These are phyloP conservation scores for Athalia rosae DNA, from an alignment of 2,888 invertebrate genomes.

Conservation along the genomic window DNA sequence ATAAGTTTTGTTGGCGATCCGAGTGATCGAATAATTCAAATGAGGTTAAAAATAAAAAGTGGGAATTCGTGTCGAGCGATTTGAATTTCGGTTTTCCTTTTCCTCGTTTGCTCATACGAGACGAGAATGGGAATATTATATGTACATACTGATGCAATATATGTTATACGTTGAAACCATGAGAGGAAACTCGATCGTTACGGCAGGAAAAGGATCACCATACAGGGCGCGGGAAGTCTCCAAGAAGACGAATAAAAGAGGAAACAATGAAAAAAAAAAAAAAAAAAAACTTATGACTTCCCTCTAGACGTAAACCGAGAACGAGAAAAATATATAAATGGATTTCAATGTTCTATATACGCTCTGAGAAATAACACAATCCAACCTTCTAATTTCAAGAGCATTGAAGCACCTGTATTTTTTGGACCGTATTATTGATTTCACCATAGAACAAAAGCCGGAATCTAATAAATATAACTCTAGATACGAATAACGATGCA, in stretches of 20 bases:
- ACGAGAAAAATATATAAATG: background rate
- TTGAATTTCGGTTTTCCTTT: constrained; percentile 1
- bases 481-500: background rate
- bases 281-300: background rate
- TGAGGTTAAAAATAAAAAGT: background rate
- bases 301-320: background rate
- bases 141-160: background rate
- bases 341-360: background rate
- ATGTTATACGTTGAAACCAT: background rate
- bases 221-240: constrained; percentile 11
- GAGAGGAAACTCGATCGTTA: constrained; percentile 30
- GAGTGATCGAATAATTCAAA: background rate
- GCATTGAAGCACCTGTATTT: background rate
- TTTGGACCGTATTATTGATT: background rate
- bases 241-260: constrained; percentile 24
- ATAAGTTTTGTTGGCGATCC: too few species aligned
- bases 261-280: background rate
- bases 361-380: background rate
- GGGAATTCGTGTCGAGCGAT: constrained; percentile 3
- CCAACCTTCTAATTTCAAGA: too few species aligned
- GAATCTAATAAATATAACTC: background rate
- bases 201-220: background rate
- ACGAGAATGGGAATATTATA: constrained; percentile 18
- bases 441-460: background rate
- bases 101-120: background rate